Evolutionary conservation across 2,113 vertebrate genomes (phyloP), one percentile per base, ranked within the genome.

Genomic region (Syngnathus scovelli): DNA sequence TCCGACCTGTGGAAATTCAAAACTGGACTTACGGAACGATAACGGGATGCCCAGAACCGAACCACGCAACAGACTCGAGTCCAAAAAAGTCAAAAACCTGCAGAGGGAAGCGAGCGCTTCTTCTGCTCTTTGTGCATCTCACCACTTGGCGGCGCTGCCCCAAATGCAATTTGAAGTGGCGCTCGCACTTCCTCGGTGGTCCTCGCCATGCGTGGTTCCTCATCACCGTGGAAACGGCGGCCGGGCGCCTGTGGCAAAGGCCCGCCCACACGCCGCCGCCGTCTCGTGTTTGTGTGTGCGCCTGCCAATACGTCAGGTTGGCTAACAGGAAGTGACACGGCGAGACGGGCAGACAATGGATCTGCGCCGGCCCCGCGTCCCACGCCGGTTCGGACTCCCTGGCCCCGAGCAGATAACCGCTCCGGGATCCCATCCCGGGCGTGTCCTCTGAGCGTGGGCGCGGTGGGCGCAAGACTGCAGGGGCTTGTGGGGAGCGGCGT

Each of bases 171-270:
- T 33, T 3, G 13, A 56, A 6, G 23, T 3, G 55, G 27, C 0
- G 49, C 49, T 51, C 49, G 1, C 19, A 7, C 55, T 60, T 58
- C 51, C 68, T 72, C 60, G 37, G 54, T 85, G 86, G 85, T 88
- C 87, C 77, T 81, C 85, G 86, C 87, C 86, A 83, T 82, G 88
- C 86, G 78, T 89, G 83, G 82, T 89, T 89, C 88, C 87, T 88
- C 85, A 86, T 84, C 70, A 77, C 83, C 86, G 87, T 85, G 85
- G 86, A 88, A 84, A 85, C 81, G 77, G 81, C 81, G 56, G 71
- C 83, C 81, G 56, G 71, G 82, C 21, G 88, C 88, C 89, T 84
- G 82, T 84, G 84, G 89, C 88, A 82, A 76, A 69, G 81, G 79
- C 80, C 83, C 86, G 63, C 89, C 90, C 85, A 88, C 90, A 74